Base-by-base conservation (phyloP, 2,888 invertebrate species). In the Aleiodes alternator region DNA sequence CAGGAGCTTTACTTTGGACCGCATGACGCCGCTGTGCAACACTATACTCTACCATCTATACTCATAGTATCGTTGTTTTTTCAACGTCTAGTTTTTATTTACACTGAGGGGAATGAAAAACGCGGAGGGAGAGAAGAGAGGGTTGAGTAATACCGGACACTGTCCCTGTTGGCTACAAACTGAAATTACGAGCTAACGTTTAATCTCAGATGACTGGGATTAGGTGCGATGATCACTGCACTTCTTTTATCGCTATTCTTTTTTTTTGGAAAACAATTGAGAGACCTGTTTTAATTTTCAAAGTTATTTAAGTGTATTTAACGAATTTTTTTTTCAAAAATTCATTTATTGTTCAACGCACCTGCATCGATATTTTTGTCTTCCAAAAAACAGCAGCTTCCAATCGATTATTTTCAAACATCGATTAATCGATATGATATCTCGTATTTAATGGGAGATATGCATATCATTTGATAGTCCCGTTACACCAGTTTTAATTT, bases 41-140 rank as follows among this genome's bases (percentile, higher is more conserved):
- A 69, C 74, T 75, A 48, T 48, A 53, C 64, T 61, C 43, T 11
- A 43, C 43, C 43, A 43, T 43, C 11, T 9, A 43, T 43, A 43
- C 43, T 43, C 43, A 9, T 43, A 9, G 43, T 43, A 43, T 43
- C 43, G 43, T 43, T 43, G 43, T 43, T 78, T 79, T 76, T 78
- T 78, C 76, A 73, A 66, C 72, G 53, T 71, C 29, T 66, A 14
- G 51, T 72, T 72, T 77, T 78, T 76, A 76, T 78, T 77, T 66
- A 73, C 72, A 75, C 66, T 73, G 61, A 48, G 69, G 14, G 14
- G 16, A 53, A 8, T 53, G 16, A 7, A 14, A 53, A 23, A 23
- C 23, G 23, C 23, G 23, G 23, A 23, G 23, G 23, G 23, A 23
- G 23, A 23, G 2, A 2, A 23, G 16, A 6, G 53, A 7, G 14